Percentiles rank a stretch among this genome's conserved stretches.
phyloP scores from a whole-genome alignment of 1,140 invertebrate genomes.

The Trypoxylus dichotomus region DNA sequence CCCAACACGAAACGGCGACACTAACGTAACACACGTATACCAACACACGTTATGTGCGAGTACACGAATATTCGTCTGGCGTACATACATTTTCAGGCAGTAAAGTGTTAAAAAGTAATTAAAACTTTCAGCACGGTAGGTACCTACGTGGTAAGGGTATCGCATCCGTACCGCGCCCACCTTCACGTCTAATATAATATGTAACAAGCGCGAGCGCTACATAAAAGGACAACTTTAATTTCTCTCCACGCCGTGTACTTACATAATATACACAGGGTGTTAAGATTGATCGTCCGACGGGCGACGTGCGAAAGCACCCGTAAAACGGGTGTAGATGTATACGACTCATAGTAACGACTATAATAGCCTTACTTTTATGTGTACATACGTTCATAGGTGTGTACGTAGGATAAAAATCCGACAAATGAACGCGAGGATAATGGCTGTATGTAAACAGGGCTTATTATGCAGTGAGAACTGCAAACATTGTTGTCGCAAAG shows the following conservation, averaged over 20 bases:
- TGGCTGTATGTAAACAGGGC: constrained; percentile 10
- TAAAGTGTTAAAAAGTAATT: constrained; percentile 21
- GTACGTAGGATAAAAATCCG: not conserved
- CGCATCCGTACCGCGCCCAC: not conserved
- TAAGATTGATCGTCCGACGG: not conserved
- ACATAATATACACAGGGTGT: not conserved
- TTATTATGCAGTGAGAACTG: constrained; percentile 23
- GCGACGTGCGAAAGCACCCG: not conserved
- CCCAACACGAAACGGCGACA: not conserved
- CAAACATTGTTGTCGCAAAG: constrained; percentile 3
- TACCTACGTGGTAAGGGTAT: not conserved
- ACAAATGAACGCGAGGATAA: constrained; percentile 19
- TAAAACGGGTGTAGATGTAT: not conserved
- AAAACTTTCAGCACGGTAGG: constrained; percentile 12
- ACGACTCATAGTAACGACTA: not conserved
- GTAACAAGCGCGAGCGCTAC: not conserved
- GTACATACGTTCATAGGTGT: no score
- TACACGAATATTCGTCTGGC: not conserved
- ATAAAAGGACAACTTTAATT: not conserved
- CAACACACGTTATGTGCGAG: no score
- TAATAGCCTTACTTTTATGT: not conserved
- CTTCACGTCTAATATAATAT: constrained; percentile 2
- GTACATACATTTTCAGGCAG: constrained; percentile 4
- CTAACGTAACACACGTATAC: not conserved
- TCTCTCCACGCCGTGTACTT: not conserved